Evolutionary conservation across 1,140 invertebrate genomes (phyloP).

Genomic region (Hyposmocoma kahamanoa): DNA sequence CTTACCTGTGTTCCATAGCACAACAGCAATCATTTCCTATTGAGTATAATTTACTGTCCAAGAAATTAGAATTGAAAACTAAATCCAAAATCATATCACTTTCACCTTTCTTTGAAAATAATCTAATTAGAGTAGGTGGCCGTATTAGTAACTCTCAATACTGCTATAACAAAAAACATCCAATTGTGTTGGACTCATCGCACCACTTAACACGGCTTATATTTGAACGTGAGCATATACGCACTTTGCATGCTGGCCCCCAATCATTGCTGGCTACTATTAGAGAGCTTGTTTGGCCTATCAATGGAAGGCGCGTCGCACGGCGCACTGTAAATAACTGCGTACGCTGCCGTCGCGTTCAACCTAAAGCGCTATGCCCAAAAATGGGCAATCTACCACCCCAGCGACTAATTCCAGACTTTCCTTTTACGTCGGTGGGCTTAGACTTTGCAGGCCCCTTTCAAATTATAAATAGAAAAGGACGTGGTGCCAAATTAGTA

Average conservation of each 20-base stretch:
- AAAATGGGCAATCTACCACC: background rate
- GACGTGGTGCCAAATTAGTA: background rate
- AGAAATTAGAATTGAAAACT: background rate
- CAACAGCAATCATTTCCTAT: background rate
- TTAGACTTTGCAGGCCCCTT: background rate
- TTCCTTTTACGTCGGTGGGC: background rate
- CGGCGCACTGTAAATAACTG: background rate
- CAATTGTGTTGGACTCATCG: constrained; percentile 1
- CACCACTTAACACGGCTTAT: constrained; percentile 1
- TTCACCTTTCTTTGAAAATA: background rate
- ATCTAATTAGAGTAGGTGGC: constrained; percentile 12
- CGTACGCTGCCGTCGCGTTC: background rate
- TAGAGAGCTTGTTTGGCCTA: constrained; percentile 1
- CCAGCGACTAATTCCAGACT: background rate
- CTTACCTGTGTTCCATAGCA: background rate
- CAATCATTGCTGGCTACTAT: background rate
- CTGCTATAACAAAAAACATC: constrained; percentile 6
- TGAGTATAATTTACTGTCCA: background rate
- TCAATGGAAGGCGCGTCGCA: background rate
- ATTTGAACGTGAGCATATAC: background rate
- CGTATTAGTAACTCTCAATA: background rate
- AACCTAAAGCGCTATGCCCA: background rate
- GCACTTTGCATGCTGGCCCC: background rate
- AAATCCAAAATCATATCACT: background rate
- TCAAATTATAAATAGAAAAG: background rate